Conservation (phyloP, 2,888 invertebrate species). For the Drosophila nr. fundita region DNA sequence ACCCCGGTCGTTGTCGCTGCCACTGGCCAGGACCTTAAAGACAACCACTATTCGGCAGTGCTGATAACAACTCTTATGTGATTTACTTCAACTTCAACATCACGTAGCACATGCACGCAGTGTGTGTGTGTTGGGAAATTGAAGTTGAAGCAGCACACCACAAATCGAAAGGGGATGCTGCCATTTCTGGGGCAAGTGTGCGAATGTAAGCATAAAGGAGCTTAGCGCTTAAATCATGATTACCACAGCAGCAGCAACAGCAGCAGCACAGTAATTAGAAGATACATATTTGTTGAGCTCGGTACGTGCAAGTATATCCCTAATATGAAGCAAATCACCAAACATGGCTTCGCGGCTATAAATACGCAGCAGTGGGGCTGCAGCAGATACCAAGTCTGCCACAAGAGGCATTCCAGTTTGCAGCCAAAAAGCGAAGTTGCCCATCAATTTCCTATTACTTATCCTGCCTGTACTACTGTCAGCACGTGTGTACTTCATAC, state of each 20-base stretch:
- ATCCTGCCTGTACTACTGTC: constrained; percentile 50
- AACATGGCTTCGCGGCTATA: constrained; percentile 20
- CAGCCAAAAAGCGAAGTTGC: constrained; percentile 33
- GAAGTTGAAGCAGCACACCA: constrained; percentile 19
- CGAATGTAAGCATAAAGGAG: constrained; percentile 49
- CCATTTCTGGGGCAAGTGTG: constrained; percentile 25
- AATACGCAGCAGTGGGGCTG: constrained; percentile 57
- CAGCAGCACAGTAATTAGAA: constrained; percentile 62
- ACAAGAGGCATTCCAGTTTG: constrained; percentile 37
- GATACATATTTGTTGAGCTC: constrained; percentile 54
- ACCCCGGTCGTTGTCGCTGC: background rate
- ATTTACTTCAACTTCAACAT: constrained; percentile 50
- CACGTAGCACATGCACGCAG: constrained; percentile 39
- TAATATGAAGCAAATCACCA: constrained; percentile 18
- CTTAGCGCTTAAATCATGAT: constrained; percentile 75
- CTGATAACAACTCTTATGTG: constrained; percentile 34
- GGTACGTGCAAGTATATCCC: constrained; percentile 43
- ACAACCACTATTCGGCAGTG: constrained; percentile 13
- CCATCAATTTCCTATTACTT: constrained; percentile 75
- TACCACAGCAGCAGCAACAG: constrained; percentile 53
- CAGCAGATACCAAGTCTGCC: constrained; percentile 30
- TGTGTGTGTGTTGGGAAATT: constrained; percentile 24
- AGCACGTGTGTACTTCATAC: constrained; percentile 20
- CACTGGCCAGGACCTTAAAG: constrained; percentile 9
- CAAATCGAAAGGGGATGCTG: background rate